Evolutionary conservation across 2,797 vertebrate species (phyloP).

Genomic region (Oophaga sylvatica): DNA sequence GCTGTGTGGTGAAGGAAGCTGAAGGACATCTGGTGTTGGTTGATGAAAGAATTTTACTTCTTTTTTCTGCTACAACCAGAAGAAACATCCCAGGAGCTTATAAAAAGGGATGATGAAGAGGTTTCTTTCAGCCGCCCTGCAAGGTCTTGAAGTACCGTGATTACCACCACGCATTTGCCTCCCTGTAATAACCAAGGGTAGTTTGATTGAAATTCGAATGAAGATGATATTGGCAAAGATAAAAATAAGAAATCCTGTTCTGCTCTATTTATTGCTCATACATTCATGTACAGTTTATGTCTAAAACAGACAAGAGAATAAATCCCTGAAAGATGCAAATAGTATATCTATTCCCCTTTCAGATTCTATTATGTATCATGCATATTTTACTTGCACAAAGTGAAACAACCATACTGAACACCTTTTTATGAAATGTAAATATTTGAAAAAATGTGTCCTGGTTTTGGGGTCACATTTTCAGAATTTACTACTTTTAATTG

Average conservation of each 20-base stretch:
- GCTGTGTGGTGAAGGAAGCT: slow-evolving; percentile 22
- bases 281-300: not conserved
- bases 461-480: not conserved
- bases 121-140: slow-evolving; percentile 49
- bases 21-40: slow-evolving; percentile 46
- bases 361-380: not conserved
- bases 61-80: slow-evolving; percentile 41
- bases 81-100: slow-evolving; percentile 40
- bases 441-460: not conserved
- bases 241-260: slow-evolving; percentile 15
- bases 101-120: slow-evolving; percentile 58
- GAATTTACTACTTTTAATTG: not conserved
- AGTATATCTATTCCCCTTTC: not conserved
- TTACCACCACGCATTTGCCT: slow-evolving; percentile 47
- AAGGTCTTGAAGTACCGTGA: slow-evolving; percentile 52
- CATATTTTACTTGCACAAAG: no score
- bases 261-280: slow-evolving; percentile 27
- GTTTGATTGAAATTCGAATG: slow-evolving; percentile 58
- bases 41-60: slow-evolving; percentile 29
- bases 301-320: slow-evolving; percentile 13
- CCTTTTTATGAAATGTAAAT: not conserved
- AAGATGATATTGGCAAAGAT: slow-evolving; percentile 40
- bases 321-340: not conserved
- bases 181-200: slow-evolving; percentile 51
- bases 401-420: no score